phyloP scores from a whole-genome alignment of 2,888 invertebrate genomes.

The Furcula furcula region DNA sequence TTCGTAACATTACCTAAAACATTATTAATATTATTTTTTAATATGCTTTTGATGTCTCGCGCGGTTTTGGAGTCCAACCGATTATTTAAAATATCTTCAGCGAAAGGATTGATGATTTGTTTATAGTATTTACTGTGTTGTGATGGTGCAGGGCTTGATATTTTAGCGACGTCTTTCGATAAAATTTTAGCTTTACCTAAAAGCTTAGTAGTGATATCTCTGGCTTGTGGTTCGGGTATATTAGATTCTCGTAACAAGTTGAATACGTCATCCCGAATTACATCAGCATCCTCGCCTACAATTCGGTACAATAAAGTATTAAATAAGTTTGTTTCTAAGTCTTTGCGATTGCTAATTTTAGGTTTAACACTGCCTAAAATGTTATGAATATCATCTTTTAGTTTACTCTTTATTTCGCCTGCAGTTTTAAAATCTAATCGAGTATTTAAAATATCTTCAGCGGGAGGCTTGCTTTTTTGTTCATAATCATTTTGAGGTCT shows the following conservation, averaged over 20 bases:
- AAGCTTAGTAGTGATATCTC: constrained; percentile 10
- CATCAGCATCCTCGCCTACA: not conserved
- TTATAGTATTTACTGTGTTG: too few species aligned
- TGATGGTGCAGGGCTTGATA: not conserved
- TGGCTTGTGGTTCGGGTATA: constrained; percentile 17
- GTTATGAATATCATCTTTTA: constrained; percentile 4
- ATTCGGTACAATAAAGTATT: not conserved
- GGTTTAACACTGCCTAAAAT: constrained; percentile 1
- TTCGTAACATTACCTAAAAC: not conserved
- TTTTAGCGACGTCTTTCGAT: not conserved
- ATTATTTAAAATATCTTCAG: too few species aligned
- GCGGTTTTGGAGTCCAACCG: not conserved
- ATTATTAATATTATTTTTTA: not conserved
- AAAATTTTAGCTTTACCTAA: not conserved
- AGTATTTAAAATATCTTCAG: too few species aligned
- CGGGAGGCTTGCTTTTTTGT: not conserved
- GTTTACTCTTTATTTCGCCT: not conserved
- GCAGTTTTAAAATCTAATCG: not conserved
- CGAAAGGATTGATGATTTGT: too few species aligned
- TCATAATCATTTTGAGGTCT: not conserved
- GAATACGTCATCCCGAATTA: not conserved
- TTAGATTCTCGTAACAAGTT: constrained; percentile 2
- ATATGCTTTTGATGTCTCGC: not conserved
- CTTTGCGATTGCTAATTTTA: not conserved
- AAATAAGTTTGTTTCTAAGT: not conserved